These are phyloP conservation scores for Psilopsiagon aymara DNA, from an alignment of 2,113 vertebrate genomes.

Conservation along the genomic window DNA sequence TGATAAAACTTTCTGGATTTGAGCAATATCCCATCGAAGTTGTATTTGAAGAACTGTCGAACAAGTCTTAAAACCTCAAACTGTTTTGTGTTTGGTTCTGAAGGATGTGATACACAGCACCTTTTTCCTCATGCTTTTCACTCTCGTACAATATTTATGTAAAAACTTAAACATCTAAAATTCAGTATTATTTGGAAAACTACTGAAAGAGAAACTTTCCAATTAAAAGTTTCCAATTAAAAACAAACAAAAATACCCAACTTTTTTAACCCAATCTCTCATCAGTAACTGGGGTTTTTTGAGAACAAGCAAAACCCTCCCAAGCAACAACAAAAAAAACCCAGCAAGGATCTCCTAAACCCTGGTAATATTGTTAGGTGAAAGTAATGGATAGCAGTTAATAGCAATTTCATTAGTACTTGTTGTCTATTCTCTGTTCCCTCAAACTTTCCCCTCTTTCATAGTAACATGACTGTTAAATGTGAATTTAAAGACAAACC, in stretches of 20 bases:
- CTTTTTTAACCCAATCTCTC: background rate
- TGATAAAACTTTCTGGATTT: background rate
- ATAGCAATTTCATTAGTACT: background rate
- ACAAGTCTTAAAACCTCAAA: background rate
- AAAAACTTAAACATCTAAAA: background rate
- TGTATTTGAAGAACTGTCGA: background rate
- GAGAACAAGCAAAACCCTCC: background rate
- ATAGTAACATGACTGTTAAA: background rate
- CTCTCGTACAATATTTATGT: background rate
- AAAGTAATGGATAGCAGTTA: background rate
- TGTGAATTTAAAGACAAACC: background rate
- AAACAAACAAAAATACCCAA: accelerated
- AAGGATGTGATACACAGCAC: background rate
- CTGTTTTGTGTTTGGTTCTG: background rate
- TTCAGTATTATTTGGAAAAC: background rate
- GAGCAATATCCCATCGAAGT: background rate
- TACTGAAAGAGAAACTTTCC: background rate
- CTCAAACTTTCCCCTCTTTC: background rate
- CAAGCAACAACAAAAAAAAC: background rate
- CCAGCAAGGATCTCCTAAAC: background rate
- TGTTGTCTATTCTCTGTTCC: background rate
- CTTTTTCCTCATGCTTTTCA: background rate
- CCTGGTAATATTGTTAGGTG: background rate
- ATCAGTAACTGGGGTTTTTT: background rate
- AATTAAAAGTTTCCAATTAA: background rate